Conservation (phyloP, 2,797 vertebrate genomes). For the Saxicola maurus region DNA sequence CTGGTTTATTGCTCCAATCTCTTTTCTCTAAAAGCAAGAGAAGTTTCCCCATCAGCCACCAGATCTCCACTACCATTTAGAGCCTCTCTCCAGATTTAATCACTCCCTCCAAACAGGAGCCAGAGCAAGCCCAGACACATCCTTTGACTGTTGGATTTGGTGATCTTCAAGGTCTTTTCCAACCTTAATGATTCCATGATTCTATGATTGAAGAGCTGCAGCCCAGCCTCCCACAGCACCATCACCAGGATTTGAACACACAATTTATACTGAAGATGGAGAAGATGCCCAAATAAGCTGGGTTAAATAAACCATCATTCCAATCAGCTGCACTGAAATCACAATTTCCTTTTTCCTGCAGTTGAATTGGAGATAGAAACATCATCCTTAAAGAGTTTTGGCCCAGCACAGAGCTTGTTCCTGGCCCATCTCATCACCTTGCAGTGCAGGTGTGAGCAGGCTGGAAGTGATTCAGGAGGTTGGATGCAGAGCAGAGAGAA, state of each 20-base stretch:
- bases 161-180: neutral
- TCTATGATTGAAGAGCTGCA: neutral
- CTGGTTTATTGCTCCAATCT: neutral
- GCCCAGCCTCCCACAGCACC: neutral
- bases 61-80: neutral
- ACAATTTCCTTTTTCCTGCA: neutral
- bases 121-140: neutral
- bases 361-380: neutral
- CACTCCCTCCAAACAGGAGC: rapidly evolving
- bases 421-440: neutral
- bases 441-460: neutral
- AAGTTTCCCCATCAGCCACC: neutral
- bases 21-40: neutral
- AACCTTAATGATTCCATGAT: neutral
- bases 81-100: neutral
- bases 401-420: neutral
- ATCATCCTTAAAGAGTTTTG: neutral
- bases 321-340: neutral
- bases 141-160: neutral
- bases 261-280: rapidly evolving
- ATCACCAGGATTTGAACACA: neutral
- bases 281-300: rapidly evolving
- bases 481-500: constrained; percentile 19
- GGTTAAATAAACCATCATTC: neutral
- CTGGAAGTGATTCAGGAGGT: constrained; percentile 20